Evolutionary conservation across 2,797 vertebrate species (phyloP).

Genomic region (Enoplosus armatus): DNA sequence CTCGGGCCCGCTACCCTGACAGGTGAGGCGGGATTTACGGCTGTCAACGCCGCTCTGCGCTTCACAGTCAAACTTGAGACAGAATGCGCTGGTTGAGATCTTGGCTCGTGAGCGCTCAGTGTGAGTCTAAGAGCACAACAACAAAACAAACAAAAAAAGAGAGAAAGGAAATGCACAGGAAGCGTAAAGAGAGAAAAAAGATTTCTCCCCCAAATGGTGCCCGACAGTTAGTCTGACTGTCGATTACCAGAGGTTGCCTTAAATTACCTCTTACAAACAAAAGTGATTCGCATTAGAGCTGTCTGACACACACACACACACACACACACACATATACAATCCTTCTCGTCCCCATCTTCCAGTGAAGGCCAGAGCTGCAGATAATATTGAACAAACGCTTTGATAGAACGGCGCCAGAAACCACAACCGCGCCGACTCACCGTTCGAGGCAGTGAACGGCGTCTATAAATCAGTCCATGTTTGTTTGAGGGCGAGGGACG

Average conservation of each 20-base stretch:
- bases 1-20: background rate
- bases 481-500: conserved; percentile 16
- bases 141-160: too few species aligned
- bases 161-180: background rate
- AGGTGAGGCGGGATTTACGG: conserved; percentile 11
- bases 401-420: conserved; percentile 8
- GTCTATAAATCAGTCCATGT: conserved; percentile 6
- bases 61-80: background rate
- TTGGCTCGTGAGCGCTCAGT: background rate
- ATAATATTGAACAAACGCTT: conserved; percentile 4
- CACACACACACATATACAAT: background rate
- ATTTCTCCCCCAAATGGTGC: conserved; percentile 1
- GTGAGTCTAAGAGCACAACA: background rate
- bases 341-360: background rate
- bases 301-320: background rate
- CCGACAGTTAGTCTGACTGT: background rate
- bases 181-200: background rate
- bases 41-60: background rate
- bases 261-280: conserved; percentile 18
- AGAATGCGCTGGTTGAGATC: conserved; percentile 4
- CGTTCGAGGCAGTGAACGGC: background rate
- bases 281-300: background rate
- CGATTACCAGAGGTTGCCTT: conserved; percentile 15
- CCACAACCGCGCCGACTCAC: conserved; percentile 7
- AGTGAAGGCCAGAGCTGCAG: background rate